Conservation (phyloP, 2,113 vertebrate genomes). For the Propithecus coquereli region DNA sequence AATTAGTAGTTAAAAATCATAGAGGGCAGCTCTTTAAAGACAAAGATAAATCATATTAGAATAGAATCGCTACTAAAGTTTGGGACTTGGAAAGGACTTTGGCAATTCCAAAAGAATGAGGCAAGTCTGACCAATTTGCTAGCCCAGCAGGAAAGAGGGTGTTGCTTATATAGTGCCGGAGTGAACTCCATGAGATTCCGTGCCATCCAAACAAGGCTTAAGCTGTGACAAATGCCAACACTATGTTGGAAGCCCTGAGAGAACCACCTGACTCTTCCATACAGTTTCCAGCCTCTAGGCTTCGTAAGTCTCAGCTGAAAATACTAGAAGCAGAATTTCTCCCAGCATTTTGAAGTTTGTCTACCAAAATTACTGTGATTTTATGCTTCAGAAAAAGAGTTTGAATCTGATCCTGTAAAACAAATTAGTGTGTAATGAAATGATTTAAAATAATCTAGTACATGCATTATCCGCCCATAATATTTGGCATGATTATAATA, state of each 20-base stretch:
- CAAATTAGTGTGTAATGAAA: slow-evolving; percentile 11
- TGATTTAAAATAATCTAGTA: slow-evolving; percentile 33
- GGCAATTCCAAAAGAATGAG: neutral
- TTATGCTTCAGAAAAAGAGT: neutral
- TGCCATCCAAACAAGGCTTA: neutral
- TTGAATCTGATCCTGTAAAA: slow-evolving; percentile 24
- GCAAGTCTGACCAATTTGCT: neutral
- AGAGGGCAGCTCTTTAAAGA: neutral
- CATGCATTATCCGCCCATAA: neutral
- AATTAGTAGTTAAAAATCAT: neutral
- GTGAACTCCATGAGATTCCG: neutral
- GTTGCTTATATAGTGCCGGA: neutral
- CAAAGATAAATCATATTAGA: neutral
- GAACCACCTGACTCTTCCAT: slow-evolving; percentile 17
- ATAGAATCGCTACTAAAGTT: neutral
- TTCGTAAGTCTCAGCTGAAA: slow-evolving; percentile 35
- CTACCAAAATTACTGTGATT: slow-evolving; percentile 23
- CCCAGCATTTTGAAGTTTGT: slow-evolving; percentile 20
- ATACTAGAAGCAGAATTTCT: slow-evolving; percentile 31
- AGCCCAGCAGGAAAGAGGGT: neutral
- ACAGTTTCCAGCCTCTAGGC: neutral
- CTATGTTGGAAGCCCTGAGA: neutral
- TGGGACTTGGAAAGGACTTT: neutral
- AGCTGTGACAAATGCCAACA: slow-evolving; percentile 18
- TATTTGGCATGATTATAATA: slow-evolving; percentile 33